A percentile compares a stretch with the other conserved stretches of the same genome.
phyloP scores from a whole-genome alignment of 2,888 invertebrate species.

The Sarcophaga variegata region DNA sequence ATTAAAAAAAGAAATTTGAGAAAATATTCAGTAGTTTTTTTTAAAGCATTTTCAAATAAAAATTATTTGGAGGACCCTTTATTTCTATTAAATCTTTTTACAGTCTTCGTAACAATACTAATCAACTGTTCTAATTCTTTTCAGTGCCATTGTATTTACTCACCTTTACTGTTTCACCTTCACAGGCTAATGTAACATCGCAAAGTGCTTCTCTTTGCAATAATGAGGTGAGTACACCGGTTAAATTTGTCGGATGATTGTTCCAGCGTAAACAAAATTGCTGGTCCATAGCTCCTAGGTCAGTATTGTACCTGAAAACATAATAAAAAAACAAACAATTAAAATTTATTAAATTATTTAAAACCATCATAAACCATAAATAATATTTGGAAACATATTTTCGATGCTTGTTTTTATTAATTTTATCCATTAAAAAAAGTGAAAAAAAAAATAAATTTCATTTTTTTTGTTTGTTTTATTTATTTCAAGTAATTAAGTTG shows the following conservation, averaged over 20 bases:
- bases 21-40: too few species aligned
- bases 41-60: too few species aligned
- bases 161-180: constrained; percentile 93
- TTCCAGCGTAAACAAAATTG: constrained; percentile 97
- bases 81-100: too few species aligned
- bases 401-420: constrained; percentile 7
- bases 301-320: constrained; percentile 81
- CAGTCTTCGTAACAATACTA: too few species aligned
- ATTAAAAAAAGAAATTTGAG: too few species aligned
- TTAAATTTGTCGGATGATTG: constrained; percentile 95
- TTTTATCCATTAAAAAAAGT: too few species aligned
- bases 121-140: too few species aligned
- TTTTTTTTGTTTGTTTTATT: not conserved
- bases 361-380: constrained; percentile 23
- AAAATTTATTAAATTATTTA: not conserved
- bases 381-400: constrained; percentile 36
- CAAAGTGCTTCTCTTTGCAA: constrained; percentile 94
- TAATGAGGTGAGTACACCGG: constrained; percentile 93
- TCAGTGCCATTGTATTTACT: constrained; percentile 29
- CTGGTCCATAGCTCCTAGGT: constrained; percentile 85
- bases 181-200: constrained; percentile 96
- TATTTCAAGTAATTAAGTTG: constrained; percentile 22
- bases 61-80: too few species aligned
- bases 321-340: constrained; percentile 32
- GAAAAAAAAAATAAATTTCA: not conserved